Base-by-base conservation (phyloP, 1,140 invertebrate species). In the Brachionus koreanus region DNA sequence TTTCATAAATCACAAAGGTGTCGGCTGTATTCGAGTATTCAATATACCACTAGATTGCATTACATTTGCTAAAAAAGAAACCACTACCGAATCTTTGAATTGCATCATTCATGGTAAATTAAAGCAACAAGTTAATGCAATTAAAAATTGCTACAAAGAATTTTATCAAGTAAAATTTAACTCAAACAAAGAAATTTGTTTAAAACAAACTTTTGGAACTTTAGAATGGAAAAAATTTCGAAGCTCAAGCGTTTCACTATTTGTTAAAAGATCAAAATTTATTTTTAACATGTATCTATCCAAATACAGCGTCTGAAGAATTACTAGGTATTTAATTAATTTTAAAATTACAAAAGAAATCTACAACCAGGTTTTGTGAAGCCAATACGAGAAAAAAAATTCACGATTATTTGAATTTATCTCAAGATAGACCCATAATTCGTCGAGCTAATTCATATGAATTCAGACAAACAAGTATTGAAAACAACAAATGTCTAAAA, bases 1-100 rank as follows among this genome's bases (percentile, higher is more conserved):
- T 5, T 79, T 79, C 33, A 79, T n/a, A 3, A 79, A 79, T 37
- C 76, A 79, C n/a, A 79, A 79, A 49, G 76, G 76, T 37, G 57
- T 79, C 29, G 29, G 76, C 37, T 29, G 10, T 12, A 10, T 37
- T 37, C 49, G 57, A 65, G 12, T 10, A 10, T 79, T 79, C n/a
- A 57, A 61, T 61, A 79, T 79, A n/a, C 76, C 76, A 9, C 37
- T 79, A 42, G 76, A 79, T 35, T 79, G 76, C 35, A 13, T 79
- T 13, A 19, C 61, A 23, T 35, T 61, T 25, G 76, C 35, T 12
- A 33, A 79, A 42, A n/a, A 0, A 5, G 25, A 39, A 25, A 61
- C 76, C 0, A 79, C 25, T 3, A 12, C 35, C 2, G 16, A 61
- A 42, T 43, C 3, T 23, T 61, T 79, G 13, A 10, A 33, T 10